Base-by-base conservation (phyloP, 2,888 invertebrate species). In the Dendrolimus pini region DNA sequence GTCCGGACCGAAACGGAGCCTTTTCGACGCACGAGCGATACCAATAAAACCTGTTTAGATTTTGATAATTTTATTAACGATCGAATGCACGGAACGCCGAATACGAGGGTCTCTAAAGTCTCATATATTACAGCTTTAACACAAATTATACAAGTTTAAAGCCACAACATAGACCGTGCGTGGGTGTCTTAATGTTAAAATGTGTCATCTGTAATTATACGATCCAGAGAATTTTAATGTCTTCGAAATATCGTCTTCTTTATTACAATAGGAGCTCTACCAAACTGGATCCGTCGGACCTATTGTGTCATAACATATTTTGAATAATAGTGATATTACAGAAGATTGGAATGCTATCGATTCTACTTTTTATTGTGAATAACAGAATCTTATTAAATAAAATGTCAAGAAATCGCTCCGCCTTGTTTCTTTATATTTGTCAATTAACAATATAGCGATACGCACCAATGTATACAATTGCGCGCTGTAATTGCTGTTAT, bases 31-130 rank as follows among this genome's bases (percentile, higher is more conserved):
- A 83, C 86, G 83, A 83, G 85, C 82, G 77, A 79, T 77, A 75
- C 78, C 82, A 82, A 82, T 82, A 83, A 85, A 90, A 90, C 90
- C 89, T 79, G 89, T 89, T 90, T 89, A 81, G 87, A 85, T 88
- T 89, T 90, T 90, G 89, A 90, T 90, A 88, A 90, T 90, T 90
- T 90, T 90, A 90, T 89, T 89, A 89, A 89, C 86, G 87, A 85
- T 82, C 87, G 78, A 83, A 85, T 82, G 83, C 81, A 84, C 75
- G 85, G 82, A 81, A 79, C 84, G 75, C 76, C 77, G 80, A 78
- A 75, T 77, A 78, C 80, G 81, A 84, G 85, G 74, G 78, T 79
- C 80, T 82, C 84, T 78, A 80, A 83, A 85, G 77, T 83, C 83
- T 83, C 89, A 89, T 90, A 90, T 90, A 89, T 90, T 89, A 90